phyloP scores from a whole-genome alignment of 2,797 vertebrate genomes.

The Malacoraja senta region DNA sequence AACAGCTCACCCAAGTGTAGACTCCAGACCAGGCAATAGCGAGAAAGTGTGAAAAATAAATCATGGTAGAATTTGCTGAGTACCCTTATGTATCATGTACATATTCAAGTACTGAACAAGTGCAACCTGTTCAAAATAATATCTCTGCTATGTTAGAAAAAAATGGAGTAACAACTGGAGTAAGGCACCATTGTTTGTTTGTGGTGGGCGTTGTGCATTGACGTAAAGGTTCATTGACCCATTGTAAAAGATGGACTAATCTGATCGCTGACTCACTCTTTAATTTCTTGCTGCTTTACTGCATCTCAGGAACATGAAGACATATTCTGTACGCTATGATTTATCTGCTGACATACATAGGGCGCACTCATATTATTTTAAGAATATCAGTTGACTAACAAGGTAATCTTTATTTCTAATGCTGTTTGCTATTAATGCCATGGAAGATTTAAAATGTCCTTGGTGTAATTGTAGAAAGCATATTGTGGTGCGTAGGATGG shows the following conservation, averaged over 20 bases:
- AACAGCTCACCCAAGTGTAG: background rate
- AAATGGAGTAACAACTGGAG: background rate
- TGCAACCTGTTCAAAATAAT: background rate
- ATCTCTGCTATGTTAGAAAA: background rate
- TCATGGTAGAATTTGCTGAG: background rate
- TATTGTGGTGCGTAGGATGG: no score
- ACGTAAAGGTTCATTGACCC: background rate
- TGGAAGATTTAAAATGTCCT: background rate
- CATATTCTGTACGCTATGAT: background rate
- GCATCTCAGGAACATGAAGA: background rate
- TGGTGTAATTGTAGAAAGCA: no score
- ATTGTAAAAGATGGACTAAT: constrained; percentile 17
- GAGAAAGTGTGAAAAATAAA: background rate
- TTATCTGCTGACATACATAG: background rate
- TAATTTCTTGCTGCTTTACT: background rate
- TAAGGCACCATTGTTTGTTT: background rate
- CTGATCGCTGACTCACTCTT: background rate
- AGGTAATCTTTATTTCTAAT: background rate
- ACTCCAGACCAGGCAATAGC: background rate
- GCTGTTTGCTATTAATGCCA: background rate
- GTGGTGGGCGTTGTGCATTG: background rate
- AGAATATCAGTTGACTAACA: background rate
- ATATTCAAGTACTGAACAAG: no score
- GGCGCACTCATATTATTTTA: background rate
- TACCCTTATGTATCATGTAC: background rate